These are phyloP conservation scores for Takifugu ocellatus DNA, from an alignment of 2,797 vertebrate genomes.

Conservation along the genomic window DNA sequence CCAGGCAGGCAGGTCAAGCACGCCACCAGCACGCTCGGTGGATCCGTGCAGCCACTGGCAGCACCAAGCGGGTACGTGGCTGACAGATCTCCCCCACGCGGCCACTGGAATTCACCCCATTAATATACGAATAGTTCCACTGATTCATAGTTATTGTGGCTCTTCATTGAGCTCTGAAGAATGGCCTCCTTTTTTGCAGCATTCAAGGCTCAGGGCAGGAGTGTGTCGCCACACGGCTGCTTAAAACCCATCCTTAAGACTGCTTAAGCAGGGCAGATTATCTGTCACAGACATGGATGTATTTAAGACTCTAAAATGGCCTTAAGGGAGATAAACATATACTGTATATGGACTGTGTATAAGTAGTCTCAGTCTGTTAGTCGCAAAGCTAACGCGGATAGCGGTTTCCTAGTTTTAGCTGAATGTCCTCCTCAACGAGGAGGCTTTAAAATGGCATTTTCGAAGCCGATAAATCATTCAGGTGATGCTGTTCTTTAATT, in stretches of 20 bases:
- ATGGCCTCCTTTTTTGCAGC: not conserved
- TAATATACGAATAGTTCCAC: conserved; percentile 3
- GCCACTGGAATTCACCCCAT: not conserved
- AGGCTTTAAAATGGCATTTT: no score
- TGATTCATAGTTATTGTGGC: not conserved
- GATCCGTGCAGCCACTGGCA: conserved; percentile 15
- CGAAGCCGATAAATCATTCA: no score
- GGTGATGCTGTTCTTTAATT: no score
- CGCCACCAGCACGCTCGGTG: conserved; percentile 26
- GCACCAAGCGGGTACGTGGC: not conserved
- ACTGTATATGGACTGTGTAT: no score
- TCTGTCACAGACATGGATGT: no score
- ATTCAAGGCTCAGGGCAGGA: no score
- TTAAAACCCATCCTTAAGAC: not conserved
- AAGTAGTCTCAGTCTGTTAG: no score
- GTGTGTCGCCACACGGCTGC: not conserved
- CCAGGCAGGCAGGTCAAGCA: conserved; percentile 55
- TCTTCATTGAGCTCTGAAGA: conserved; percentile 24
- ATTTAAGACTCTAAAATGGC: no score
- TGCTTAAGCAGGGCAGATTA: not conserved
- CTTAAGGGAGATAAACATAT: no score
- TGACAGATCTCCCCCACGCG: not conserved
- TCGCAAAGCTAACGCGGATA: no score
- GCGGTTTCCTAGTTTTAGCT: no score
- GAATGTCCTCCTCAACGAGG: no score